Percentiles rank a stretch among this genome's conserved stretches.
These are phyloP conservation scores for Eulemur albifrons DNA, from an alignment of 2,797 vertebrate genomes.

Conservation along the genomic window DNA sequence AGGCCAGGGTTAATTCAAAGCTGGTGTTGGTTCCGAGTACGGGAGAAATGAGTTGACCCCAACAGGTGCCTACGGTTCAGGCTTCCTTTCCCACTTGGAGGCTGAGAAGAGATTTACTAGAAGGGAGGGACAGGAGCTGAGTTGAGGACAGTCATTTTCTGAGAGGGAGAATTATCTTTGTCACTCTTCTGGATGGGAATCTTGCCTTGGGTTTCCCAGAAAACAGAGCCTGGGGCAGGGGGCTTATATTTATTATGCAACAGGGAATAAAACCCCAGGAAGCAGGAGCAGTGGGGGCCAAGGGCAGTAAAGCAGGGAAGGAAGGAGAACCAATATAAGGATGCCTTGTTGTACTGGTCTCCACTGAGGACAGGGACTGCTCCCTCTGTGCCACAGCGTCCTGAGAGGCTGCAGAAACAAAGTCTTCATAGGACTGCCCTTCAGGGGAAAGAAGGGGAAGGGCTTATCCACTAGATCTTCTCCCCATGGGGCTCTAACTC, in stretches of 20 bases:
- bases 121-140: not conserved
- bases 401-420: not conserved
- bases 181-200: not conserved
- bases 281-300: no score
- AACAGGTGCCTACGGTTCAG: no score
- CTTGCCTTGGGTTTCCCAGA: conserved; percentile 8
- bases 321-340: not conserved
- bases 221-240: not conserved
- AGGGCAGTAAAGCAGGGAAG: not conserved
- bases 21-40: not conserved
- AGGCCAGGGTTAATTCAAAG: not conserved
- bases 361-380: fast-evolving
- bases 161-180: not conserved
- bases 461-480: not conserved
- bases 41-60: not conserved
- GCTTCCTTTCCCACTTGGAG: not conserved
- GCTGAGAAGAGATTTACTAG: not conserved
- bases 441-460: not conserved
- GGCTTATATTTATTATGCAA: not conserved
- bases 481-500: not conserved
- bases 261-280: not conserved
- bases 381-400: fast-evolving
- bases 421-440: not conserved
- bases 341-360: not conserved
- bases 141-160: not conserved